Percentiles rank a stretch among this genome's conserved stretches.
Conservation (phyloP, 2,113 vertebrate genomes). For the Mobula birostris region DNA sequence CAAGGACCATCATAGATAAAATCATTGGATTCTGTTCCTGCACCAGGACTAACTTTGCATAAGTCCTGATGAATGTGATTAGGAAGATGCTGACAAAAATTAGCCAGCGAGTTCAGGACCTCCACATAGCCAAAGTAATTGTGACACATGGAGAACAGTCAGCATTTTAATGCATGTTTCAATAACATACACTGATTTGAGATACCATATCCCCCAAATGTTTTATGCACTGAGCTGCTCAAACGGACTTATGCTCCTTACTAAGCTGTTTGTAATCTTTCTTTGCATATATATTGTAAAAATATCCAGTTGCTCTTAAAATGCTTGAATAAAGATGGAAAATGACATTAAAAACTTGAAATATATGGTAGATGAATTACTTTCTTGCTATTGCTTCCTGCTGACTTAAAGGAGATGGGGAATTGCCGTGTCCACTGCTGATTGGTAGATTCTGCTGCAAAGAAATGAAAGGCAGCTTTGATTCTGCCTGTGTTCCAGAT, state of each 20-base stretch:
- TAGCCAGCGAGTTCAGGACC: no score
- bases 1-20: no score
- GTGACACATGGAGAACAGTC: no score
- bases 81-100: no score
- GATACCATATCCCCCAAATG: background rate
- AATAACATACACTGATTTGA: no score
- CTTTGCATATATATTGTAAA: background rate
- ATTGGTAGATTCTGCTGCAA: background rate
- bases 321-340: background rate
- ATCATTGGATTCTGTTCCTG: no score
- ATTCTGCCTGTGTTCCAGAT: background rate
- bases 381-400: background rate
- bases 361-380: background rate
- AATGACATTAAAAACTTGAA: background rate
- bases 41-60: no score
- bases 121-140: no score
- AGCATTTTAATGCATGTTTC: no score
- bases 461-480: constrained; percentile 7
- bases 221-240: background rate
- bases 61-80: no score
- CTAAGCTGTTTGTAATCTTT: no score
- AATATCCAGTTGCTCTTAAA: background rate
- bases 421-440: background rate
- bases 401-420: background rate
- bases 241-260: background rate